Base-by-base conservation (phyloP, 2,797 vertebrate genomes). In the Thunnus albacares region DNA sequence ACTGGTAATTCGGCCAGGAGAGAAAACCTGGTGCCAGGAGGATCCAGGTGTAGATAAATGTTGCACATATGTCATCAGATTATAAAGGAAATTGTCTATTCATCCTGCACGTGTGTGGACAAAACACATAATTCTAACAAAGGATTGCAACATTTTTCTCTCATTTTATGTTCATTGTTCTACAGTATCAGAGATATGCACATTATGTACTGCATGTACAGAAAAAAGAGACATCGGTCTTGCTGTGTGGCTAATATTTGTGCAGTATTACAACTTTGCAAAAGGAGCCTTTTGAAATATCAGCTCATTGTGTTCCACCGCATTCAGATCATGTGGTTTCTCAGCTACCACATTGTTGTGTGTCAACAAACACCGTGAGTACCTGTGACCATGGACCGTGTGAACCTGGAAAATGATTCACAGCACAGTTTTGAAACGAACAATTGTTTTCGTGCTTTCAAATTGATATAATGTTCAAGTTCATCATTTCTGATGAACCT, bases 31-130 rank as follows among this genome's bases (percentile, higher is more conserved):
- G 79, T 72, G 91, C 89, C 90, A 87, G 75, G 83, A 75, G 83
- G 72, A 84, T 81, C 76, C 90, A 84, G 92, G 83, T 93, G 91
- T 88, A 84, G 79, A 83, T 88, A 90, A 90, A 89, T 85, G 85
- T 88, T 81, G 73, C 80, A 89, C 92, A 92, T 93, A 92, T 92
- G 90, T 83, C 84, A 80, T 62, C 73, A 49, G 64, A 80, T 89
- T 90, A 86, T 45, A 83, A 84, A 81, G 61, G 65, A 81, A 84
- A 81, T 79, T 62, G 64, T 76, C 59, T 64, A 45, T 71, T 87
- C 55, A 60, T 66, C 24, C 55, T 61, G 55, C 28, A 68, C 66
- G 6, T 65, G 71, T 45, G 20, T 55, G 22, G 64, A 82, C 69
- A 77, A 78, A 78, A 67, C n/a, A 68, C 75, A 75, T 68, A 57